Base-by-base conservation (phyloP, 2,888 invertebrate species). In the Eugnorisma glareosa region DNA sequence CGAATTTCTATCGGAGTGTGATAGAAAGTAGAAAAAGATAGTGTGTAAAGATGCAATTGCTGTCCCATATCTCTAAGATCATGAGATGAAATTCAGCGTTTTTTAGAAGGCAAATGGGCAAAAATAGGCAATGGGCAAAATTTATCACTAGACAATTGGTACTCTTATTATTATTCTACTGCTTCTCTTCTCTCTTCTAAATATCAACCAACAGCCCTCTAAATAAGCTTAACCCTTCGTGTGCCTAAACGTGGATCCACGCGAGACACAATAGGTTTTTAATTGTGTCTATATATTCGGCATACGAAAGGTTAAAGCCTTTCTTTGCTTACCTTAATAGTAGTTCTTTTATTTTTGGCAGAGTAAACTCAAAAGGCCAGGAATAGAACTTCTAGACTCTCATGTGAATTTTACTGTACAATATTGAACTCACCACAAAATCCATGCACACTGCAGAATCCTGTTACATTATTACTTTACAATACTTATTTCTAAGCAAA, bases 401-500 rank as follows among this genome's bases (percentile, higher is more conserved):
- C 28, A 18, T 57, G 73, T 28, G 15, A 74, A 15, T 40, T 37
- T 45, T 18, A 18, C 21, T 28, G 18, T 18, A 43, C 18, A 63
- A 70, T 70, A 43, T 79, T 70, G 37, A 43, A 15, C 64, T 72
- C 73, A 31, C 35, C 28, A 57, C 35, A 84, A 72, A 72, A 80
- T 57, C 48, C 61, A 57, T 45, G 45, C 63, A 57, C 69, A 28
- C 59, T 6, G 61, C 40, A 64, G 61, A 68, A 69, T 28, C 61
- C 37, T 67, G 37, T 63, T 45, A 81, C 67, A 54, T 70, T 76
- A 68, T 73, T 37, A 48, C 35, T 70, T 70, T 10, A 51, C 43
- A 66, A 66, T 66, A 76, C 63, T 72, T 75, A 63, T 73, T 77
- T 85, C 31, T 57, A 67, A 75, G 61, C 78, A 77, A 82, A 83